phyloP scores from a whole-genome alignment of 2,888 invertebrate genomes.

The Blastobasis lacticolella region DNA sequence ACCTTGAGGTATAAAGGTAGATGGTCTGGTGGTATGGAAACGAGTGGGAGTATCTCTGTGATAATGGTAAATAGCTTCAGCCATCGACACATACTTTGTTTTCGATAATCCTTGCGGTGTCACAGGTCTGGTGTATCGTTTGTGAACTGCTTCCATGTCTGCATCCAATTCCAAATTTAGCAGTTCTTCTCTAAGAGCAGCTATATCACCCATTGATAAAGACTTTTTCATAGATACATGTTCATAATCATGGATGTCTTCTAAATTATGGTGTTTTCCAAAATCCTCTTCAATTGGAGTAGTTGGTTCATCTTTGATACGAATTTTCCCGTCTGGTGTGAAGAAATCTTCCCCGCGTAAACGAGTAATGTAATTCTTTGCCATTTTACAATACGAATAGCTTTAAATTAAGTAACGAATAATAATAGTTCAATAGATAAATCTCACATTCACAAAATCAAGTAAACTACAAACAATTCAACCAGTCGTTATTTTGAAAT shows the following conservation, averaged over 20 bases:
- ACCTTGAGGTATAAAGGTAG: constrained; percentile 34
- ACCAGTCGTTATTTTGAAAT: constrained; percentile 6
- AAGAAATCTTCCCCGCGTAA: constrained; percentile 52
- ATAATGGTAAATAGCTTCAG: constrained; percentile 73
- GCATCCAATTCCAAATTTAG: constrained; percentile 27
- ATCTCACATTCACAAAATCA: constrained; percentile 15
- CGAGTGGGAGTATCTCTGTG: constrained; percentile 75
- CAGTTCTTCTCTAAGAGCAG: constrained; percentile 35
- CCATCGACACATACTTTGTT: constrained; percentile 73
- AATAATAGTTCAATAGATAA: neutral
- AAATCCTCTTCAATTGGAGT: constrained; percentile 54
- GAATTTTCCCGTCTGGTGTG: constrained; percentile 37
- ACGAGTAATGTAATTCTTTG: constrained; percentile 44
- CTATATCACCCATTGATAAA: constrained; percentile 56
- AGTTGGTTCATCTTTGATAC: constrained; percentile 50
- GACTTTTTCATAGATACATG: constrained; percentile 47
- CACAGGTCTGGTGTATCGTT: constrained; percentile 32
- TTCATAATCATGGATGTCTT: constrained; percentile 34
- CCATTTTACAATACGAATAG: constrained; percentile 30
- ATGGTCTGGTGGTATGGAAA: constrained; percentile 53
- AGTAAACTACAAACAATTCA: neutral
- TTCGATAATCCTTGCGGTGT: constrained; percentile 39
- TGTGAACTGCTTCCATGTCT: constrained; percentile 27
- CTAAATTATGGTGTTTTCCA: constrained; percentile 40
- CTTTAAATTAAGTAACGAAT: neutral